A percentile compares a stretch with the other conserved stretches of the same genome.
phyloP scores from a whole-genome alignment of 2,797 vertebrate species.

The Hozukius guyotensis region DNA sequence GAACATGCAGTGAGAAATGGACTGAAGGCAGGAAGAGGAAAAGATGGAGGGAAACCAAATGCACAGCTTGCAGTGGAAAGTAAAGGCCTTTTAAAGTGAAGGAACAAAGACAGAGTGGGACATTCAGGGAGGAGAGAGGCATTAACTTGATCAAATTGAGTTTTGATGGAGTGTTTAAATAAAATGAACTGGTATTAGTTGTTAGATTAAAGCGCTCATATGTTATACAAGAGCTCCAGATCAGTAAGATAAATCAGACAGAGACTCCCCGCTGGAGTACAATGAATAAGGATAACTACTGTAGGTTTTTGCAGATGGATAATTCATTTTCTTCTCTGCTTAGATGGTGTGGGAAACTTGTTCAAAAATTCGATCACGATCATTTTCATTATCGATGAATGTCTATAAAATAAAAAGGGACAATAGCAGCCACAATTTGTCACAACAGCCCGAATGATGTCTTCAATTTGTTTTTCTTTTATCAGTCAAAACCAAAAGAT shows the following conservation, averaged over 20 bases:
- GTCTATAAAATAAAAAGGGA: background rate
- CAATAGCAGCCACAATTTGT: background rate
- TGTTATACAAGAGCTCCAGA: constrained; percentile 12
- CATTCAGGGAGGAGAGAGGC: constrained; percentile 14
- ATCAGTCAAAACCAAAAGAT: background rate
- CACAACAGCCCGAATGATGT: background rate
- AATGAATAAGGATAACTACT: background rate
- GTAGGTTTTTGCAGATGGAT: background rate
- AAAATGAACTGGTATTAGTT: constrained; percentile 26
- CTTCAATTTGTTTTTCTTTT: background rate
- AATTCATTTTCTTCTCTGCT: background rate
- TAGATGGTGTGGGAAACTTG: background rate
- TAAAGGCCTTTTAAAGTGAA: constrained; percentile 43
- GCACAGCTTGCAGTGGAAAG: constrained; percentile 38
- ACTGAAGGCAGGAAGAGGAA: constrained; percentile 20
- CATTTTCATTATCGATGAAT: background rate
- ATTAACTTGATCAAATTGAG: constrained; percentile 30
- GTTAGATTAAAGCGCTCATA: constrained; percentile 21
- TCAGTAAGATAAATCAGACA: background rate
- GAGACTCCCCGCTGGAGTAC: background rate
- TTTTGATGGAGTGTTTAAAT: constrained; percentile 25
- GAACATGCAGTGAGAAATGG: constrained; percentile 34
- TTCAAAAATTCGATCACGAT: background rate
- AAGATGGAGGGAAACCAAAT: constrained; percentile 49
- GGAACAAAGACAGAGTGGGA: constrained; percentile 22